Percentiles rank a stretch among this genome's conserved stretches.
phyloP scores from a whole-genome alignment of 2,113 vertebrate species.

The Turnix velox region DNA sequence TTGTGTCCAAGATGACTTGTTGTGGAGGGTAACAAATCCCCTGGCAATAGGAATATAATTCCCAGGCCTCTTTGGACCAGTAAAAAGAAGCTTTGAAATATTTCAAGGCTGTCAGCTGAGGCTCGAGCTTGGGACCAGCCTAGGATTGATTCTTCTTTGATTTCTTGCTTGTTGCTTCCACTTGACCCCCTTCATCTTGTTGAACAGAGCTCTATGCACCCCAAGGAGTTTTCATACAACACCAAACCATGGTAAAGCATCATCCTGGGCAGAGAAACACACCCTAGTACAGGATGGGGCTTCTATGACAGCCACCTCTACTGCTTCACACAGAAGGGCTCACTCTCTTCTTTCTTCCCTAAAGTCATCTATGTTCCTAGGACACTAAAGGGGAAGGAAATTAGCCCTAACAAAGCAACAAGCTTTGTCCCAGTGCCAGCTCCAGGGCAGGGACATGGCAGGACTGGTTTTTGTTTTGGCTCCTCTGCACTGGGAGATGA shows the following conservation, averaged over 20 bases:
- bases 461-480: neutral
- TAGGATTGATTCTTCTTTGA: neutral
- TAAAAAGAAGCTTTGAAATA: neutral
- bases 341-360: neutral
- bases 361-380: neutral
- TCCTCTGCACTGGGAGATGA: neutral
- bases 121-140: neutral
- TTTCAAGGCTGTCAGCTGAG: neutral
- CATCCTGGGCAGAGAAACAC: neutral
- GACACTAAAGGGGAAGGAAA: neutral
- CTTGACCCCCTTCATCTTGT: neutral
- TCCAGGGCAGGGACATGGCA: neutral
- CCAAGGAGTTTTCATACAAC: neutral
- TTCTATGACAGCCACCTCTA: neutral
- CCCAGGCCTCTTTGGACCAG: neutral
- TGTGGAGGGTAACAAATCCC: neutral
- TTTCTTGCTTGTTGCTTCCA: neutral
- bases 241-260: rapidly evolving
- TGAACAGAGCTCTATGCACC: neutral
- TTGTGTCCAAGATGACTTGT: neutral
- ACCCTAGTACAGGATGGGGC: neutral
- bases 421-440: rapidly evolving
- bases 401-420: neutral
- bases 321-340: neutral
- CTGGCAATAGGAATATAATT: neutral